phyloP scores from a whole-genome alignment of 2,113 vertebrate species.

The Anarrhichthys ocellatus region DNA sequence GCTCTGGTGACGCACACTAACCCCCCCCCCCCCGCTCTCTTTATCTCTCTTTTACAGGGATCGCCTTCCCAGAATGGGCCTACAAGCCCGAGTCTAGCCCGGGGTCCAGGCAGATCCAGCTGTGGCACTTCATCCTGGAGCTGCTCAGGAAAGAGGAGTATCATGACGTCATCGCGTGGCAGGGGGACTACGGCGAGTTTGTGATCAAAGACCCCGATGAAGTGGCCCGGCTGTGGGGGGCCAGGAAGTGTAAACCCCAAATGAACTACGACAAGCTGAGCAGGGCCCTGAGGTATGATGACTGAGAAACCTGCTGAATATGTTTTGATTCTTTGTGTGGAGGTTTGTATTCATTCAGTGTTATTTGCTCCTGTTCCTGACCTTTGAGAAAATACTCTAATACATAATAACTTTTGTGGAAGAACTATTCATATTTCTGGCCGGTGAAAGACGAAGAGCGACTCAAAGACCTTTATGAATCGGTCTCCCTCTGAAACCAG shows the following conservation, averaged over 20 bases:
- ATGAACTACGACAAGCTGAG: slow-evolving; percentile 95
- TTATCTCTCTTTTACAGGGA: slow-evolving; percentile 77
- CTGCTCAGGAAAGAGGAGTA: slow-evolving; percentile 91
- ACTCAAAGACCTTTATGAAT: background rate
- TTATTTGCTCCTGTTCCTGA: background rate
- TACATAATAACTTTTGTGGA: background rate
- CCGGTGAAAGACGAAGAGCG: background rate
- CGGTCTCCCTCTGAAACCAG: background rate
- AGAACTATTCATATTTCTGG: background rate
- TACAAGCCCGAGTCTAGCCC: slow-evolving; percentile 93
- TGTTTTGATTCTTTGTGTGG: background rate
- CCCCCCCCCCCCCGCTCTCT: slow-evolving; percentile 3
- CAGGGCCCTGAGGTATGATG: slow-evolving; percentile 85
- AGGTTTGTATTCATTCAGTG: background rate
- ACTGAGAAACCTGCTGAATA: background rate
- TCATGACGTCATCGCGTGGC: slow-evolving; percentile 94
- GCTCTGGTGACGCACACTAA: slow-evolving; percentile 19
- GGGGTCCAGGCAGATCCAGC: slow-evolving; percentile 92
- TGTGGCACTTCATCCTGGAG: slow-evolving; percentile 95
- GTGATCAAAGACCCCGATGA: slow-evolving; percentile 94
- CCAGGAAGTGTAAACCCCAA: slow-evolving; percentile 93
- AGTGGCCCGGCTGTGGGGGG: slow-evolving; percentile 91
- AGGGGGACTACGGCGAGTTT: slow-evolving; percentile 93
- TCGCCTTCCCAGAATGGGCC: slow-evolving; percentile 93
- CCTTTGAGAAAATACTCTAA: slow-evolving; percentile 3